These are phyloP conservation scores for Hanleya hanleyi DNA, from an alignment of 2,888 invertebrate species.

Conservation along the genomic window DNA sequence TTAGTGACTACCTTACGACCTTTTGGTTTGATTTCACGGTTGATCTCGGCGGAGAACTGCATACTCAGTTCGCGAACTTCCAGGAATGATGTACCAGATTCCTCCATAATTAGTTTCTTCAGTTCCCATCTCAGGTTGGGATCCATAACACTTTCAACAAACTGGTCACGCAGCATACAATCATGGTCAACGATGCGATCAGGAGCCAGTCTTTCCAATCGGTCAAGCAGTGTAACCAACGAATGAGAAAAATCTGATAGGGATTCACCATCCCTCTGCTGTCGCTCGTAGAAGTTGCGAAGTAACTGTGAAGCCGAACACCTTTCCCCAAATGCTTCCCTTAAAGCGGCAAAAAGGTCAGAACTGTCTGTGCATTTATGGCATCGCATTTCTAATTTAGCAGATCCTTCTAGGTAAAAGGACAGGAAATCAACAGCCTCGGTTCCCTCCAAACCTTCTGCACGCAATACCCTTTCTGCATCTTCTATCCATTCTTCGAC, in stretches of 20 bases:
- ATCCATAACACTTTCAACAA: background rate
- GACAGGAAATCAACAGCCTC: background rate
- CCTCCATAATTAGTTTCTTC: conserved; percentile 73
- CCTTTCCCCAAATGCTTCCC: conserved; percentile 2
- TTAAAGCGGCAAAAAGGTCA: background rate
- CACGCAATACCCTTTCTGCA: background rate
- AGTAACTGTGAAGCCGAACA: background rate
- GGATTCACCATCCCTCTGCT: background rate
- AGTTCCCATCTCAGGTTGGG: conserved; percentile 68
- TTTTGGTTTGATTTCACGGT: background rate
- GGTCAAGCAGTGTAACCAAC: background rate
- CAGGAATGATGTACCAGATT: conserved; percentile 74
- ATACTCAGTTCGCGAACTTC: background rate
- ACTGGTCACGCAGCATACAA: conserved; percentile 10
- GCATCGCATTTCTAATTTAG: background rate
- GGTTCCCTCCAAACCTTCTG: background rate
- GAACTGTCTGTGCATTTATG: background rate
- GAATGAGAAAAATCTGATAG: background rate
- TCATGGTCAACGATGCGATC: background rate
- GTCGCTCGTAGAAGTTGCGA: background rate
- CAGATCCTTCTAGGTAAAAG: background rate
- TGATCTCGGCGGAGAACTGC: background rate
- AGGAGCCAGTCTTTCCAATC: background rate
- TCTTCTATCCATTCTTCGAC: conserved; percentile 6
- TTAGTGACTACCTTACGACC: background rate